A percentile compares a stretch with the other conserved stretches of the same genome.
These are phyloP conservation scores for Nannospalax galili DNA, from an alignment of 2,113 vertebrate species.

Conservation along the genomic window DNA sequence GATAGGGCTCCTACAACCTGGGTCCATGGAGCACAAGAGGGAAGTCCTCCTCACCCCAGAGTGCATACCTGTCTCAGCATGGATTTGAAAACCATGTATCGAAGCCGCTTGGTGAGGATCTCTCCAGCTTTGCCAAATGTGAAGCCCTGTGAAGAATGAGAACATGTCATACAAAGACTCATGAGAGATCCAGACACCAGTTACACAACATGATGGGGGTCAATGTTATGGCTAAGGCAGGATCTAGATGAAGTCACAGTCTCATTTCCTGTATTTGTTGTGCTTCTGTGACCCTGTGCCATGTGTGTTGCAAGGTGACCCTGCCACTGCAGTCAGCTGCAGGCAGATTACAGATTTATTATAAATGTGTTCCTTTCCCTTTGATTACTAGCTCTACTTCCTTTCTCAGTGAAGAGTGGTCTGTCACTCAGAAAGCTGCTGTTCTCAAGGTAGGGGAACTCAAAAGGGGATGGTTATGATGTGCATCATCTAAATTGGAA, in stretches of 20 bases:
- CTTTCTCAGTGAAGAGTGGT: neutral
- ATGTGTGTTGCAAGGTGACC: rapidly evolving
- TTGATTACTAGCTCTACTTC: neutral
- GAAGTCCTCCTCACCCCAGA: neutral
- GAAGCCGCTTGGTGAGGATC: conserved; percentile 94
- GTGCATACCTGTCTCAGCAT: conserved; percentile 95
- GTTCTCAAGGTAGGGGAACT: neutral
- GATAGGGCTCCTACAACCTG: neutral
- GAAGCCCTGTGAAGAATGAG: conserved; percentile 56
- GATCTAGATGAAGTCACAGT: neutral
- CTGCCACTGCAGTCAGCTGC: neutral
- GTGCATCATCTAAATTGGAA: neutral
- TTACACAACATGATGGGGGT: neutral
- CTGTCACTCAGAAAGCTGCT: neutral
- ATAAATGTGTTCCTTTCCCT: neutral
- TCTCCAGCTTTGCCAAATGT: conserved; percentile 54
- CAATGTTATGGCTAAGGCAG: neutral
- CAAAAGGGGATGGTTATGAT: neutral
- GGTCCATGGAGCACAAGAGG: rapidly evolving
- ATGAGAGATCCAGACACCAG: neutral
- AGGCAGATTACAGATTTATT: no score
- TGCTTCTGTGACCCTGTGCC: neutral
- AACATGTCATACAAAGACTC: neutral
- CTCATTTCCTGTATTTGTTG: neutral
- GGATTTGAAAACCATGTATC: conserved; percentile 92